phyloP scores from a whole-genome alignment of 2,888 invertebrate species.

The Noctua pronuba region DNA sequence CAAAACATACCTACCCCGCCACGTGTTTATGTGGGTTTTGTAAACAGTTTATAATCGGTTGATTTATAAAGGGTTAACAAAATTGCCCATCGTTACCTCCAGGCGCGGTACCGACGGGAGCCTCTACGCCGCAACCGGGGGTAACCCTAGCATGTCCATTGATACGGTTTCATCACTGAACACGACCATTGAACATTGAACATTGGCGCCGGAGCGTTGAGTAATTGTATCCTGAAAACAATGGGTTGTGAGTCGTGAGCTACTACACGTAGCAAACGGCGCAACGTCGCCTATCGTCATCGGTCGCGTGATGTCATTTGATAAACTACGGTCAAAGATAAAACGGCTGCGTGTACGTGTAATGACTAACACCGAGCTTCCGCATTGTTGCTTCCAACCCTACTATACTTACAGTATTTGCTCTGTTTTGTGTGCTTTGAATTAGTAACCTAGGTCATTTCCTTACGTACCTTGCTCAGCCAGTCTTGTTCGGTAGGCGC shows the following conservation, averaged over 20 bases:
- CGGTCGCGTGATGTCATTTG: constrained; percentile 18
- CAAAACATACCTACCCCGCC: background rate
- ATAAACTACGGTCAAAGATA: constrained; percentile 44
- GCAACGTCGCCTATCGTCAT: constrained; percentile 8
- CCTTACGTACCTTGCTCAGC: constrained; percentile 74
- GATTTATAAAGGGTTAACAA: background rate
- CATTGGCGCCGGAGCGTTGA: background rate
- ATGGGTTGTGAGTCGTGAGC: background rate
- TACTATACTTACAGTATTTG: background rate
- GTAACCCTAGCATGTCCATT: constrained; percentile 11
- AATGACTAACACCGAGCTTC: constrained; percentile 18
- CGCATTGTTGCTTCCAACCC: background rate
- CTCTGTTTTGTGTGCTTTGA: constrained; percentile 6
- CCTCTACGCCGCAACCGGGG: background rate
- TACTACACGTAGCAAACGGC: background rate
- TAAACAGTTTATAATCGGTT: background rate
- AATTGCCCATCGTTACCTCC: background rate
- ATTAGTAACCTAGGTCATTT: background rate
- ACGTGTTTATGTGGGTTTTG: background rate
- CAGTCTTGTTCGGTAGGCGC: constrained; percentile 67
- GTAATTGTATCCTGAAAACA: constrained; percentile 29
- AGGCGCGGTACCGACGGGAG: background rate
- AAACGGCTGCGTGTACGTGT: constrained; percentile 11
- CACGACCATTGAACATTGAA: constrained; percentile 26
- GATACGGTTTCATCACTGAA: constrained; percentile 32